These are phyloP conservation scores for Heptranchias perlo DNA, from an alignment of 2,113 vertebrate genomes.

Conservation along the genomic window DNA sequence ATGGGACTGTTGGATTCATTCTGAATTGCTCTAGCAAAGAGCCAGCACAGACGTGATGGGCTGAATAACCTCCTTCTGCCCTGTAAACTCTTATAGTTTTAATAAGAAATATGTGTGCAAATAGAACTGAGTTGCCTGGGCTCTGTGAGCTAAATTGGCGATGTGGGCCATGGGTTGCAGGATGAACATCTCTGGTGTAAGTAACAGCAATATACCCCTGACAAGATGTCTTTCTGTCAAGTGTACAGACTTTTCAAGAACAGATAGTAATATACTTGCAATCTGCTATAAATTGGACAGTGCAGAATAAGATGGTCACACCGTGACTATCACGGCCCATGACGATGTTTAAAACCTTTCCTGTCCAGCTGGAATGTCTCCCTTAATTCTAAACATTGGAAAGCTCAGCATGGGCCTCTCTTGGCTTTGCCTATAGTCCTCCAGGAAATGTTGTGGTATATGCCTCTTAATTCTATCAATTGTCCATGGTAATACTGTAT, in stretches of 20 bases:
- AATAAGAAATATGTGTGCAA: neutral
- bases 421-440: neutral
- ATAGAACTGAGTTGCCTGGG: neutral
- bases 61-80: neutral
- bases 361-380: neutral
- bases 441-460: neutral
- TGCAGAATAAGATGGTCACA: neutral
- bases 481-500: neutral
- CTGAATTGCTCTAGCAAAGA: neutral
- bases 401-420: neutral
- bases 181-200: neutral
- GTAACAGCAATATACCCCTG: neutral
- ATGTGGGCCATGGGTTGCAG: neutral
- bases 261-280: slow-evolving; percentile 4
- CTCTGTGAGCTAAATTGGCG: neutral
- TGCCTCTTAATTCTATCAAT: neutral
- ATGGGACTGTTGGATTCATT: neutral
- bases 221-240: neutral
- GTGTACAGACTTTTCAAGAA: neutral
- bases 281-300: neutral
- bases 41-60: neutral
- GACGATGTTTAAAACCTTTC: neutral
- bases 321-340: neutral
- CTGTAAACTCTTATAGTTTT: neutral
- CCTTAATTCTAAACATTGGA: neutral